A percentile compares a stretch with the other conserved stretches of the same genome.
These are phyloP conservation scores for Entelurus aequoreus DNA, from an alignment of 2,113 vertebrate species.

Conservation along the genomic window DNA sequence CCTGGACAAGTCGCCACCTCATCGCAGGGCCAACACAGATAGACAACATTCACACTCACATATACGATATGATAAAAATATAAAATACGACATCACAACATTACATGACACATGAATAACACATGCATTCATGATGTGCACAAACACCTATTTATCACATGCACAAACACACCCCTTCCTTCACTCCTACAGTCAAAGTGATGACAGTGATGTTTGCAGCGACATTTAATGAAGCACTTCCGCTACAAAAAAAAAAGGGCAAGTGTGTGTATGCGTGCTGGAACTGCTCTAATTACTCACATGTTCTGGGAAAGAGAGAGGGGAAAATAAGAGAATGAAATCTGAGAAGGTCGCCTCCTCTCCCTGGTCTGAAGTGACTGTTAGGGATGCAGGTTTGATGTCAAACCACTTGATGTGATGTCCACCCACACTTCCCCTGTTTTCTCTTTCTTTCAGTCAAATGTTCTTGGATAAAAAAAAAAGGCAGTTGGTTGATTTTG, in stretches of 20 bases:
- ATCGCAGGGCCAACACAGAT: too few relatives aligned
- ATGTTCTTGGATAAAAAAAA: conserved; percentile 11
- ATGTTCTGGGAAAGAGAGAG: conserved; percentile 50
- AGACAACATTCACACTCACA: too few relatives aligned
- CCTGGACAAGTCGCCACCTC: too few relatives aligned
- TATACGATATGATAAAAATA: too few relatives aligned
- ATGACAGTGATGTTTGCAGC: conserved; percentile 4
- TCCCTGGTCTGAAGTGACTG: conserved; percentile 46
- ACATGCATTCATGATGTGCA: background rate
- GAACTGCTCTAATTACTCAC: conserved; percentile 66
- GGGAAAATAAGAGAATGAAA: conserved; percentile 40
- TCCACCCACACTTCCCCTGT: background rate
- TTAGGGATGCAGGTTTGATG: conserved; percentile 34
- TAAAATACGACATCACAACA: too few relatives aligned
- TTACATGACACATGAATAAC: too few relatives aligned
- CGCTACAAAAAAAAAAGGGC: conserved; percentile 24
- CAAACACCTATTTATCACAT: background rate
- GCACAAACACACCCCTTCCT: background rate
- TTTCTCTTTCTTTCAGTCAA: conserved; percentile 3
- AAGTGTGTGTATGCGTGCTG: conserved; percentile 24
- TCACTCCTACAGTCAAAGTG: conserved; percentile 1
- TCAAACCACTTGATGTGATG: conserved; percentile 10
- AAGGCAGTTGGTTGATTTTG: conserved; percentile 12
- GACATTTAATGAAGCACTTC: conserved; percentile 19
- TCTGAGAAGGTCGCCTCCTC: conserved; percentile 63